Percentiles rank a stretch among this genome's conserved stretches.
phyloP scores from a whole-genome alignment of 2,888 invertebrate species.

The Fabriciana adippe region DNA sequence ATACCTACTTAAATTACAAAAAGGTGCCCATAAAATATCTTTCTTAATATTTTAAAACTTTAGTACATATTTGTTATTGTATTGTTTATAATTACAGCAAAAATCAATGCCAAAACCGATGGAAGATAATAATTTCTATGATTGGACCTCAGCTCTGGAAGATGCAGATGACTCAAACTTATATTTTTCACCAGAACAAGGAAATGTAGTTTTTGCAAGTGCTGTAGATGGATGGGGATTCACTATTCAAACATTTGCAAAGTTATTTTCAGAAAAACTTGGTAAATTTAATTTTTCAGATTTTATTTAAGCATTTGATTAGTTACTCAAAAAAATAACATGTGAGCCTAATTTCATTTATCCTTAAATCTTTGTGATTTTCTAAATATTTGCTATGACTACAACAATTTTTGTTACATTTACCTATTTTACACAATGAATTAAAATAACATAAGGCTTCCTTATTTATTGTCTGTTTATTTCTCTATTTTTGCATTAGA shows the following conservation, averaged over 20 bases:
- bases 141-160: constrained; percentile 91
- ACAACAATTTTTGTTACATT: no score
- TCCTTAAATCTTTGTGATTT: no score
- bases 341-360: no score
- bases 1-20: no score
- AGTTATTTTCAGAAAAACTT: constrained; percentile 87
- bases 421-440: no score
- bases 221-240: constrained; percentile 97
- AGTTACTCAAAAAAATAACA: no score
- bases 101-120: constrained; percentile 49
- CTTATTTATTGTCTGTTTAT: no score
- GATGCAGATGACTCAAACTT: constrained; percentile 92
- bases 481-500: no score
- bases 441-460: no score
- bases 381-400: no score
- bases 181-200: constrained; percentile 96
- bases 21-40: neutral
- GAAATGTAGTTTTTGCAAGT: constrained; percentile 98
- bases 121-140: constrained; percentile 76
- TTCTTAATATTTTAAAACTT: neutral
- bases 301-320: neutral
- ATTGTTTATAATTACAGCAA: constrained; percentile 46
- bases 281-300: constrained; percentile 55
- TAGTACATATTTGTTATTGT: neutral
- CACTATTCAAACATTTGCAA: constrained; percentile 91